Conservation (phyloP, 1,140 invertebrate genomes). For the Copidosoma floridanum region DNA sequence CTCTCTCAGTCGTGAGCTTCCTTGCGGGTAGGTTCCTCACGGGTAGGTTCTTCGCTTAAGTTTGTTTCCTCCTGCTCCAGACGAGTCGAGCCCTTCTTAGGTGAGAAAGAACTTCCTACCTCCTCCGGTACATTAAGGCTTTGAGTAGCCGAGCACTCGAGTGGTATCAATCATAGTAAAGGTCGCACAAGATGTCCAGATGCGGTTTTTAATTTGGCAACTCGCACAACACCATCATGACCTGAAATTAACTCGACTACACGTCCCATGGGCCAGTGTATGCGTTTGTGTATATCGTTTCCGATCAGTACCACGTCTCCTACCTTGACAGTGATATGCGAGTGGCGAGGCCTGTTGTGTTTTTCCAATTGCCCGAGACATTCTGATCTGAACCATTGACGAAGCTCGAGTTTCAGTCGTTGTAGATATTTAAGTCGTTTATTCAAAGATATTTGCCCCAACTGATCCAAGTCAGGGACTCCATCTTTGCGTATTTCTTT, state of each 20-base stretch:
- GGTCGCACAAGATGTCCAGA: not conserved
- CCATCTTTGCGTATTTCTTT: slow-evolving; percentile 31
- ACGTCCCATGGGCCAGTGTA: slow-evolving; percentile 7
- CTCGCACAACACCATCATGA: slow-evolving; percentile 2
- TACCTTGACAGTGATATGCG: too few species aligned
- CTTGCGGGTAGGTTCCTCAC: too few species aligned
- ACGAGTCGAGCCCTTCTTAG: too few species aligned
- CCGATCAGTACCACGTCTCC: slow-evolving; percentile 14
- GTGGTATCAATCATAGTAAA: not conserved
- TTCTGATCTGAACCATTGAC: too few species aligned
- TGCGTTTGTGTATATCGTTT: slow-evolving; percentile 11
- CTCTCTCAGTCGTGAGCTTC: too few species aligned
- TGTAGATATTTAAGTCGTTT: slow-evolving; percentile 15
- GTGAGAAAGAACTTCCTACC: too few species aligned
- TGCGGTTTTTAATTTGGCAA: not conserved
- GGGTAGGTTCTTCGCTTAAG: too few species aligned
- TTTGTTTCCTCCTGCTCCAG: too few species aligned
- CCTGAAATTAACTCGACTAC: not conserved
- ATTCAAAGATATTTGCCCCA: slow-evolving; percentile 7
- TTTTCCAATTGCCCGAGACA: too few species aligned
- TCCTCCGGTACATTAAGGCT: too few species aligned
- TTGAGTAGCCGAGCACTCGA: not conserved
- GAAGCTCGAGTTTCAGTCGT: slow-evolving; percentile 21
- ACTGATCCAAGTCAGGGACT: slow-evolving; percentile 30
- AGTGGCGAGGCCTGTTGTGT: too few species aligned